A percentile compares a stretch with the other conserved stretches of the same genome.
phyloP scores from a whole-genome alignment of 1,140 invertebrate species.

The Frieseomelitta varia region DNA sequence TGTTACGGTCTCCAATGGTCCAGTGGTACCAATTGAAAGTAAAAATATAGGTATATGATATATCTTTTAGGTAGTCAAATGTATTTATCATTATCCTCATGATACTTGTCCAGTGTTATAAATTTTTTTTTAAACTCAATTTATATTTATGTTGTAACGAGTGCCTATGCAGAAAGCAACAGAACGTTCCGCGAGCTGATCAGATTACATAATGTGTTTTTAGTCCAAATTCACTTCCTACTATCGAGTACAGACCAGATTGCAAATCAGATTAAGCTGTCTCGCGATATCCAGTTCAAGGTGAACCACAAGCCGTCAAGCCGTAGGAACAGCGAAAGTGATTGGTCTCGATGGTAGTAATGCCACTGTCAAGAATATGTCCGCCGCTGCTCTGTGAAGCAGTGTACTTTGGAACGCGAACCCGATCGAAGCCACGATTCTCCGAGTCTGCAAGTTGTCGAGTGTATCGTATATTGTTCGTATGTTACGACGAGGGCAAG shows the following conservation, averaged over 20 bases:
- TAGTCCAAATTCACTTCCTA: not conserved
- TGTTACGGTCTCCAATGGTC: too few species aligned
- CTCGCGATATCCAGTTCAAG: conserved; percentile 68
- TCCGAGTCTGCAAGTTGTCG: not conserved
- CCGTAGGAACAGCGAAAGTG: conserved; percentile 69
- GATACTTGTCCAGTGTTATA: not conserved
- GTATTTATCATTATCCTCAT: too few species aligned
- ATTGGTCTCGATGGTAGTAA: conserved; percentile 33
- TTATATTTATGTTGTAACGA: not conserved
- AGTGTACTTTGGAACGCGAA: conserved; percentile 68
- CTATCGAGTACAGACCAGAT: conserved; percentile 17
- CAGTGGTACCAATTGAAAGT: too few species aligned
- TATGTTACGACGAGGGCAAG: not conserved
- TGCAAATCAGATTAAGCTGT: conserved; percentile 51
- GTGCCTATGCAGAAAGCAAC: not conserved
- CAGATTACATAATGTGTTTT: not conserved
- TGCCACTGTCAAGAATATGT: conserved; percentile 65
- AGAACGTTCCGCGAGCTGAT: not conserved
- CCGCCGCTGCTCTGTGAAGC: conserved; percentile 50
- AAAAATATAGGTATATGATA: too few species aligned
- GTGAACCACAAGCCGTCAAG: conserved; percentile 63
- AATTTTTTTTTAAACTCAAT: not conserved
- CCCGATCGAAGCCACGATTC: conserved; percentile 43
- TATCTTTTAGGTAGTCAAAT: too few species aligned
- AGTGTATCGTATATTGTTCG: not conserved